Conservation (phyloP, 2,113 vertebrate genomes). For the Pterocles burchelli region DNA sequence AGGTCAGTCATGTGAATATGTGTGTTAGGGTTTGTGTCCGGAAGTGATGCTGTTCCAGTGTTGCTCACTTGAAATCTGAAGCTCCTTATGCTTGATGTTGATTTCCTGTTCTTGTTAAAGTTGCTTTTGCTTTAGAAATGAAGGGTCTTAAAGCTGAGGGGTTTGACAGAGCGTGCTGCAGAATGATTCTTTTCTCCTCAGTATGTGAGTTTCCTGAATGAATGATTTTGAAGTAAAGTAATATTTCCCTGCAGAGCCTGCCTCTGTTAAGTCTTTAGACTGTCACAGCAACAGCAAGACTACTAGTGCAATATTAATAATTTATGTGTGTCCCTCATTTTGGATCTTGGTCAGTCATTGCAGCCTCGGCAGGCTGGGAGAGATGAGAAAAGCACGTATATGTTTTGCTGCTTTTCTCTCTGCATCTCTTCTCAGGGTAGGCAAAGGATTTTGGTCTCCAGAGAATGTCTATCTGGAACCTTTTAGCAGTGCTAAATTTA, state of each 20-base stretch:
- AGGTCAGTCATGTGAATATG: background rate
- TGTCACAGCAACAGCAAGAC: constrained; percentile 15
- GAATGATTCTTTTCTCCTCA: constrained; percentile 22
- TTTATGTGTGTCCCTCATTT: constrained; percentile 22
- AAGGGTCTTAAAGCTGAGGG: constrained; percentile 15
- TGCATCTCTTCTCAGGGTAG: constrained; percentile 10
- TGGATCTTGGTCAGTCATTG: constrained; percentile 53
- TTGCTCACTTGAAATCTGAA: background rate
- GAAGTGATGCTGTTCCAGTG: background rate
- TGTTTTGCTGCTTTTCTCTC: constrained; percentile 19
- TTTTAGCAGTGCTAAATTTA: constrained; percentile 48
- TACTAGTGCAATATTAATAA: constrained; percentile 20
- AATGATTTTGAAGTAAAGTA: constrained; percentile 42
- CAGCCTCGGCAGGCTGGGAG: constrained; percentile 6
- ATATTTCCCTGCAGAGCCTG: constrained; percentile 25
- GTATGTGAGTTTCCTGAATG: constrained; percentile 42
- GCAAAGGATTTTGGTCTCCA: constrained; percentile 20
- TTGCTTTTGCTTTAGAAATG: constrained; percentile 19
- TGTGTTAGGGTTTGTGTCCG: background rate
- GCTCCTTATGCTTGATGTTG: background rate
- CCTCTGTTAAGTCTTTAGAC: constrained; percentile 19
- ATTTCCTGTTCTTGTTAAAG: constrained; percentile 40
- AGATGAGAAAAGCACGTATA: background rate
- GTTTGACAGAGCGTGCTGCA: background rate
- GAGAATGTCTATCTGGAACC: constrained; percentile 19